These are phyloP conservation scores for Halictus rubicundus DNA, from an alignment of 1,140 invertebrate genomes.

Conservation along the genomic window DNA sequence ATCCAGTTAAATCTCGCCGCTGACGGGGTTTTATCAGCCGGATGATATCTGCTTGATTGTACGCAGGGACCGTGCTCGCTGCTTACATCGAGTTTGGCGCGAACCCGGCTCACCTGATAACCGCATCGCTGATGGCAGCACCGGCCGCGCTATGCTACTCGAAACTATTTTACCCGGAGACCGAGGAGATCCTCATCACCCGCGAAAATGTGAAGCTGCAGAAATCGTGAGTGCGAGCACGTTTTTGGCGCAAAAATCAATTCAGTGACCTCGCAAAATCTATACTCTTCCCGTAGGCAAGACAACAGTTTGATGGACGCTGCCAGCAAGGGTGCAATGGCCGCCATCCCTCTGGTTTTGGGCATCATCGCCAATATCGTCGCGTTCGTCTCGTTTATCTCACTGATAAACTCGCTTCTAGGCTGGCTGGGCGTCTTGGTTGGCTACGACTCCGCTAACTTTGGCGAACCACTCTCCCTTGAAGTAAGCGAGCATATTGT, in stretches of 20 bases:
- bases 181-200: constrained; percentile 86
- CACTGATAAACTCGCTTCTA: constrained; percentile 90
- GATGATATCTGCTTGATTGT: constrained; percentile 37
- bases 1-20: not conserved
- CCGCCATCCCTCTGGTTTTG: constrained; percentile 90
- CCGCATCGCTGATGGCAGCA: constrained; percentile 97
- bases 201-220: constrained; percentile 84
- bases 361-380: constrained; percentile 96
- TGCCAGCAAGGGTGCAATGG: constrained; percentile 91
- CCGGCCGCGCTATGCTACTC: constrained; percentile 93
- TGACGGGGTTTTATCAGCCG: not conserved
- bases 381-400: constrained; percentile 93
- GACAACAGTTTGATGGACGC: constrained; percentile 93
- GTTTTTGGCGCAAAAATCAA: too few relatives aligned
- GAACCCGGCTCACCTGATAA: constrained; percentile 89
- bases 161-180: constrained; percentile 96
- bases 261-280: too few relatives aligned
- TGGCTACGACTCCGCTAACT: constrained; percentile 78
- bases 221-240: constrained; percentile 81
- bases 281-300: constrained; percentile 81
- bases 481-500: constrained; percentile 75
- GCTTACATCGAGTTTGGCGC: constrained; percentile 96
- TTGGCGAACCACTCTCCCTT: constrained; percentile 71
- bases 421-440: constrained; percentile 90
- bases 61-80: constrained; percentile 91